Evolutionary conservation across 2,797 vertebrate genomes (phyloP).

Genomic region (Macropus fuliginosus): DNA sequence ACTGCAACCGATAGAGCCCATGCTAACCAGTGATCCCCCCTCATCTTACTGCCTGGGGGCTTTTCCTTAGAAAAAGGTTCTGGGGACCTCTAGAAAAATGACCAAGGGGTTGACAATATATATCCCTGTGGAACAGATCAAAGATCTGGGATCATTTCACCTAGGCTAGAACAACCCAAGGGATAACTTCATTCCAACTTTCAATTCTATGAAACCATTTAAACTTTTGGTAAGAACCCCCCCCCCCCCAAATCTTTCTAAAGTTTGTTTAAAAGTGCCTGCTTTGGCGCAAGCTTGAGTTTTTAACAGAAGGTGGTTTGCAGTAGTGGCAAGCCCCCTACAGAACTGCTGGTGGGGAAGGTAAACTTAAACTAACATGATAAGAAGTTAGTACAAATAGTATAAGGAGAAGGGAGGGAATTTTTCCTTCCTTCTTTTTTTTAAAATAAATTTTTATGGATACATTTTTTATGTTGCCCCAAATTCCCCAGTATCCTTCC

Average conservation of each 20-base stretch:
- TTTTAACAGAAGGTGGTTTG: constrained; percentile 30
- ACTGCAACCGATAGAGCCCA: background rate
- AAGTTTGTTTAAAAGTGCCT: background rate
- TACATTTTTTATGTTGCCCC: background rate
- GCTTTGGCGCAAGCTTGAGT: background rate
- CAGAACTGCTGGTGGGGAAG: constrained; percentile 1
- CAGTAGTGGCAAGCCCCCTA: background rate
- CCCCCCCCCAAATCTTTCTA: background rate
- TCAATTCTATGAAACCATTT: constrained; percentile 1
- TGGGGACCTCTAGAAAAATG: background rate
- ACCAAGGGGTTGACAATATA: constrained; percentile 27
- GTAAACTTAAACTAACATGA: background rate
- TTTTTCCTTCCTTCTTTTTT: background rate
- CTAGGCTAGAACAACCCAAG: background rate
- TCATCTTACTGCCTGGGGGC: background rate
- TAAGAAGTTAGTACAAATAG: background rate
- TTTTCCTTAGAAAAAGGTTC: background rate
- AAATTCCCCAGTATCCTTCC: background rate
- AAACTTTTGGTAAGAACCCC: background rate
- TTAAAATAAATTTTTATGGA: background rate
- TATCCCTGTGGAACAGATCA: background rate
- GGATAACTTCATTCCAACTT: constrained; percentile 4
- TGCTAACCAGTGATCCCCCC: background rate
- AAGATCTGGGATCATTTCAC: constrained; percentile 19
- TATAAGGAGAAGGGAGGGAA: background rate